A percentile compares a stretch with the other conserved stretches of the same genome.
These are phyloP conservation scores for Petrolisthes cinctipes DNA, from an alignment of 2,888 invertebrate genomes.

Conservation along the genomic window DNA sequence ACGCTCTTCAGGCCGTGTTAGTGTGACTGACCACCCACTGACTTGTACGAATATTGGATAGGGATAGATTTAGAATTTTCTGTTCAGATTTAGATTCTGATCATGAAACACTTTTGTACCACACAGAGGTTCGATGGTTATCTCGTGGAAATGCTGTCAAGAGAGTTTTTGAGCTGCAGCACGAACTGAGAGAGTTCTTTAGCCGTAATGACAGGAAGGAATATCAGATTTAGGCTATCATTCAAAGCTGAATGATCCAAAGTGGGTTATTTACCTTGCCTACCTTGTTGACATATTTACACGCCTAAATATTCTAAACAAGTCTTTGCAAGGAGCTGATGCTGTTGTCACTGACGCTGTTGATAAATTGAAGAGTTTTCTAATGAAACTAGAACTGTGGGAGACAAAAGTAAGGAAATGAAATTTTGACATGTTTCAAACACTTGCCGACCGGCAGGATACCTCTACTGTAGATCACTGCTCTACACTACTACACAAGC, in stretches of 20 bases:
- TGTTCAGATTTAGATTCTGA: no score
- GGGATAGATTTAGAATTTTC: no score
- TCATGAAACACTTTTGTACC: no score
- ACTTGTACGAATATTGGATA: no score
- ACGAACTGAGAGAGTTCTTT: no score
- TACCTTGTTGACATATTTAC: constrained; percentile 39
- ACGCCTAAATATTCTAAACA: constrained; percentile 34
- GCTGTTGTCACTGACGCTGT: constrained; percentile 27
- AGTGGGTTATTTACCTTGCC: constrained; percentile 27
- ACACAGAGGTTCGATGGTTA: constrained; percentile 19
- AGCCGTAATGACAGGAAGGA: constrained; percentile 42
- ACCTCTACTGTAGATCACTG: constrained; percentile 13
- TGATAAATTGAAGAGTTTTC: constrained; percentile 37
- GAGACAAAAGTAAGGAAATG: constrained; percentile 36
- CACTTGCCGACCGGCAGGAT: constrained; percentile 29
- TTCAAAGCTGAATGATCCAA: constrained; percentile 20
- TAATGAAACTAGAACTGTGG: constrained; percentile 22
- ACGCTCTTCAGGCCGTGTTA: no score
- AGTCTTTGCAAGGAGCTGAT: constrained; percentile 40
- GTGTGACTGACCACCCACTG: no score
- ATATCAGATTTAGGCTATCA: constrained; percentile 38
- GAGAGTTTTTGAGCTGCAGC: no score
- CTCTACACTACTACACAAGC: no score
- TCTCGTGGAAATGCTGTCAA: constrained; percentile 17
- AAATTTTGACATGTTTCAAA: constrained; percentile 30